Evolutionary conservation across 2,797 vertebrate genomes (phyloP).

Genomic region (Pantherophis vulpinus): DNA sequence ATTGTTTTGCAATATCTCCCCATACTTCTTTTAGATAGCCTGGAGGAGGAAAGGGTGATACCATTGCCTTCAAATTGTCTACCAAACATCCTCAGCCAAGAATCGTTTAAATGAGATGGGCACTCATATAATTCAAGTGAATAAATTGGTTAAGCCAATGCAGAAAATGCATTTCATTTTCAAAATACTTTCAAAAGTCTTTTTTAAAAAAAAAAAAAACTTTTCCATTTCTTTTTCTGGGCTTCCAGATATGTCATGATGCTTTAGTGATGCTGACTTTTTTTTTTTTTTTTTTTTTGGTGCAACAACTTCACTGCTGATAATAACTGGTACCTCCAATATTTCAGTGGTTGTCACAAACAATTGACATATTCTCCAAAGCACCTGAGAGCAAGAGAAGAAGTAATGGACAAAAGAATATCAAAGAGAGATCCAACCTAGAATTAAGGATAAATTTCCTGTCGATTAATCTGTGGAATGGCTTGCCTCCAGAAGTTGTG

Average conservation of each 20-base stretch:
- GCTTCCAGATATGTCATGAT: neutral
- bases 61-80: neutral
- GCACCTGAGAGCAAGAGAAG: neutral
- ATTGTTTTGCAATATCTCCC: no score
- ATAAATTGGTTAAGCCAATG: neutral
- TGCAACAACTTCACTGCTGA: neutral
- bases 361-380: neutral
- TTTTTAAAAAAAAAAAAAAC: neutral
- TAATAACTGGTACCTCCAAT: neutral
- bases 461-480: neutral
- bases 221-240: neutral
- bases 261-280: neutral
- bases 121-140: neutral
- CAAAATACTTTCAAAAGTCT: neutral
- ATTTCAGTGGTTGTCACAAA: neutral
- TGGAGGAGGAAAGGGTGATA: neutral
- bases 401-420: neutral
- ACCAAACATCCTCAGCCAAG: neutral
- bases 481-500: neutral
- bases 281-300: neutral
- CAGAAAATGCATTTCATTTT: neutral
- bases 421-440: neutral
- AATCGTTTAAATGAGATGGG: neutral
- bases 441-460: neutral
- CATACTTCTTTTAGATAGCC: no score